Conservation (phyloP, 37 sponge, comb jelly and placozoan genomes). For the Spongilla lacustris region DNA sequence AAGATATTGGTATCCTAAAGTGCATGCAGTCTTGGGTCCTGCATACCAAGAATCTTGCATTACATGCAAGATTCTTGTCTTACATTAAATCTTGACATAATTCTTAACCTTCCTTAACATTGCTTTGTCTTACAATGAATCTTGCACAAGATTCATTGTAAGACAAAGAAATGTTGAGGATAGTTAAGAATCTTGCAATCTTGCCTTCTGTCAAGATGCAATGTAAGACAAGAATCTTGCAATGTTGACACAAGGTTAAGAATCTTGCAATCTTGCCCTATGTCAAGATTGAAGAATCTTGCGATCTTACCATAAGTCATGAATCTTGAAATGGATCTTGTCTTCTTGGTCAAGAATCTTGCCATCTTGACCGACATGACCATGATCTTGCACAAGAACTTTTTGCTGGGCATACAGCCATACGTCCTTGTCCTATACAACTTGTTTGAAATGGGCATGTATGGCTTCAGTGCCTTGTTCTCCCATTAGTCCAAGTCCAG, state of each 20-base stretch:
- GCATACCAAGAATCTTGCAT: not conserved
- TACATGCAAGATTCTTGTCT: not conserved
- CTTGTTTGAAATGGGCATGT: too few species aligned
- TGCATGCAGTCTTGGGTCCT: too few species aligned
- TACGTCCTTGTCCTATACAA: too few species aligned
- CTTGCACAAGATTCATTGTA: too few species aligned
- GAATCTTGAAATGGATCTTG: not conserved
- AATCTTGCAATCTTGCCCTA: not conserved
- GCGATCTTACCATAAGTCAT: not conserved
- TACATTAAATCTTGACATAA: not conserved
- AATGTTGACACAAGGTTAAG: not conserved
- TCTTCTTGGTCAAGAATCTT: not conserved
- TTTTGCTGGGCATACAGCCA: too few species aligned
- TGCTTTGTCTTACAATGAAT: too few species aligned
- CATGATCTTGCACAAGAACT: not conserved
- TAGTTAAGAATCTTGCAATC: not conserved
- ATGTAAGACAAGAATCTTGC: not conserved
- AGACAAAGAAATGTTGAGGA: too few species aligned
- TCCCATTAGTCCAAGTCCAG: too few species aligned
- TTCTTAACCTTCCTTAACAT: too few species aligned
- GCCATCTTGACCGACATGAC: not conserved
- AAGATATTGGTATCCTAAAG: not conserved
- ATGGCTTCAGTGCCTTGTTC: too few species aligned
- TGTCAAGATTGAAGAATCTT: not conserved
- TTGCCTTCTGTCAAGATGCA: too few species aligned